Base-by-base conservation (phyloP, 2,888 invertebrate species). In the Achlya flavicornis region DNA sequence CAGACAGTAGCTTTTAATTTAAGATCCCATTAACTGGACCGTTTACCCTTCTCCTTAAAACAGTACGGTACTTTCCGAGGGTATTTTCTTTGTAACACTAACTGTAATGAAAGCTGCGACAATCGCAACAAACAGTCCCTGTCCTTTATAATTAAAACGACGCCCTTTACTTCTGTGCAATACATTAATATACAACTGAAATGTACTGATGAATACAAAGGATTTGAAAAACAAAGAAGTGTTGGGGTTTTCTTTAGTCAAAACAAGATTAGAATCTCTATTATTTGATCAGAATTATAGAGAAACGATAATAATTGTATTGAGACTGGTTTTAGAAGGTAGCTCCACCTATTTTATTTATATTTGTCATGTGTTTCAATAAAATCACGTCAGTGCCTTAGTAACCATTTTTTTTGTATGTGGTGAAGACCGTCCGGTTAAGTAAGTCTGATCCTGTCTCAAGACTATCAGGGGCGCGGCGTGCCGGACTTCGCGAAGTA, bases 31-130 rank as follows among this genome's bases (percentile, higher is more conserved):
- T 66, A 70, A 77, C 64, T 63, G 69, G 33, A 33, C 60, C 62
- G 58, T 68, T 73, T 71, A 72, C 76, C 77, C 70, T 74, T 58
- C 66, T 69, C 73, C 69, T 74, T 70, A 73, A 74, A 77, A 76
- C 72, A 69, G 68, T 64, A 61, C 64, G 67, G 64, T 58, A 53
- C 53, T 57, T 48, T 32, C 48, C 16, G 19, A 26, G 57, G 41
- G 61, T 64, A 63, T 71, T 72, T 70, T 72, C 70, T 68, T 74
- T 72, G 70, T 66, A 67, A 70, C 67, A 64, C 65, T 70, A 68
- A 70, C 64, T 57, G 67, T 67, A 71, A 73, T 70, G 67, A 70
- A 70, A 68, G 66, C 58, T 16, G 58, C 32, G 53, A 67, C 67
- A 62, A 64, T 53, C 58, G 63, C 32, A 59, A 62, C 63, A 61